Percentiles rank a stretch among this genome's conserved stretches.
phyloP scores from a whole-genome alignment of 2,797 vertebrate species.

The Acanthiza pusilla region DNA sequence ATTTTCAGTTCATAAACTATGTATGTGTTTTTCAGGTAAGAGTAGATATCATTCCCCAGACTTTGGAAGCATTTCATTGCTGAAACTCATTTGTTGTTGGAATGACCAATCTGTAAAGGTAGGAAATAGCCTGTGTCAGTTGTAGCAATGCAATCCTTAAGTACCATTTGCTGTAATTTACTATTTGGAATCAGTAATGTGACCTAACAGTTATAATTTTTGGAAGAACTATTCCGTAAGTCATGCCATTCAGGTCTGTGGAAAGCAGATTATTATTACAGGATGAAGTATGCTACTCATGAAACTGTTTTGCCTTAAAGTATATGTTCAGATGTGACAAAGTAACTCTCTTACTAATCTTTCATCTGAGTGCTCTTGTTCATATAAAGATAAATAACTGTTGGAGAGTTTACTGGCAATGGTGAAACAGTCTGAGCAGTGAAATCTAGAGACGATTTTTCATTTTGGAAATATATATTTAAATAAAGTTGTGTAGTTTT shows the following conservation, averaged over 20 bases:
- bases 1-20: neutral
- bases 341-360: neutral
- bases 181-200: neutral
- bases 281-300: neutral
- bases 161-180: neutral
- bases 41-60: neutral
- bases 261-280: neutral
- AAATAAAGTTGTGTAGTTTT: neutral
- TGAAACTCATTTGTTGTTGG: slow-evolving; percentile 75
- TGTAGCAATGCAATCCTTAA: neutral
- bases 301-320: neutral
- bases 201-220: neutral
- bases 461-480: neutral
- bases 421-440: neutral
- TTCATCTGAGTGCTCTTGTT: neutral
- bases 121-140: neutral
- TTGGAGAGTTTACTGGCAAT: neutral
- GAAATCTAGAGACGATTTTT: neutral
- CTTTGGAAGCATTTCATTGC: slow-evolving; percentile 38
- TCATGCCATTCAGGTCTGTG: neutral
- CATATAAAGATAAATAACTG: neutral
- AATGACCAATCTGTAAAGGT: slow-evolving; percentile 78
- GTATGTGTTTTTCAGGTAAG: slow-evolving; percentile 45
- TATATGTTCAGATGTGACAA: neutral
- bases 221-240: neutral